A percentile compares a stretch with the other conserved stretches of the same genome.
Evolutionary conservation across 2,888 invertebrate species (phyloP).

Genomic region (Mimachlamys varia): DNA sequence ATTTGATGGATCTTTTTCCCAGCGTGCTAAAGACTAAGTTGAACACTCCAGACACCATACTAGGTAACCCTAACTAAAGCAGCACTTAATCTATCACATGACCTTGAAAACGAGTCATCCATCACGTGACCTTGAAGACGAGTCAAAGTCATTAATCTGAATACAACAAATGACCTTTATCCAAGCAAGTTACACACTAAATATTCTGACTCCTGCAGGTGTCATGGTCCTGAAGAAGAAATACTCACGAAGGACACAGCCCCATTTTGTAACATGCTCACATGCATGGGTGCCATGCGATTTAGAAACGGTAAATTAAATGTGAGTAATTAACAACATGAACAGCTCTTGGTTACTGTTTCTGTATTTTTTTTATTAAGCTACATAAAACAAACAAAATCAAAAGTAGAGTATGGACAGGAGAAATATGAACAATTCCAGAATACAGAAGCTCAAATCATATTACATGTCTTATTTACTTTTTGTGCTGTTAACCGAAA

Average conservation of each 20-base stretch:
- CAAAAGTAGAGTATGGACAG: neutral
- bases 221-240: neutral
- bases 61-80: too few species aligned
- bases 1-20: too few species aligned
- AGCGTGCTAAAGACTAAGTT: too few species aligned
- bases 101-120: too few species aligned
- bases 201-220: neutral
- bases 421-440: neutral
- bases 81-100: too few species aligned
- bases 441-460: slow-evolving; percentile 1
- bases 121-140: too few species aligned
- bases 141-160: too few species aligned
- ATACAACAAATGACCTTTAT: too few species aligned
- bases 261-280: too few species aligned
- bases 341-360: neutral
- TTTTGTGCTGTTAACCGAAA: neutral
- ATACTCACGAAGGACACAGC: neutral
- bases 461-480: neutral
- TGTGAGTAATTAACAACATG: neutral
- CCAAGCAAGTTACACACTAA: neutral
- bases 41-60: too few species aligned
- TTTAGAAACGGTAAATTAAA: neutral
- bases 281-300: neutral
- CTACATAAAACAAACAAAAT: neutral
- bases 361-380: neutral